Evolutionary conservation across 1,140 invertebrate genomes (phyloP).

Genomic region (Bombus sylvicola): DNA sequence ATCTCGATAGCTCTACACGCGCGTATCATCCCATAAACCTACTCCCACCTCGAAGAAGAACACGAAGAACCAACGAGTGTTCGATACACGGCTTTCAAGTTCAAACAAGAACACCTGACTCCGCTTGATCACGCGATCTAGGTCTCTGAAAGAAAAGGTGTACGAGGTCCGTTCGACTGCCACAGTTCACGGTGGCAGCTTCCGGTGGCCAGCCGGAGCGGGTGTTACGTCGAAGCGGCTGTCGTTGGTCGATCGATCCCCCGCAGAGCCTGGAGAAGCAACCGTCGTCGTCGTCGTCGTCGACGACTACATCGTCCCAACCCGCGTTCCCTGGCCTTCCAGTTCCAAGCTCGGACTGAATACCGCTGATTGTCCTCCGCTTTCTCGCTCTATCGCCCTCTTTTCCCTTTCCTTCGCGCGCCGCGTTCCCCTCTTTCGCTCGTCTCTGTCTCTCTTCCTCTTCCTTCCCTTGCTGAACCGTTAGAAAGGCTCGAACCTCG

Average conservation of each 20-base stretch:
- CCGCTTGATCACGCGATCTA: constrained; percentile 26
- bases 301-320: constrained; percentile 32
- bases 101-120: constrained; percentile 30
- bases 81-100: background rate
- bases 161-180: constrained; percentile 61
- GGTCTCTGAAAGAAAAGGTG: constrained; percentile 45
- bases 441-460: constrained; percentile 6
- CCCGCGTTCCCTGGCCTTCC: constrained; percentile 63
- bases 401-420: constrained; percentile 41
- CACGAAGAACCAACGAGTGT: background rate
- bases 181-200: constrained; percentile 61
- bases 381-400: constrained; percentile 53
- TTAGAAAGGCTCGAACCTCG: constrained; percentile 34
- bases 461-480: constrained; percentile 16
- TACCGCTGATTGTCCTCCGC: constrained; percentile 80
- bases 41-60: background rate
- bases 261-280: constrained; percentile 42
- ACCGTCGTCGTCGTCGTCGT: constrained; percentile 22
- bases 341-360: constrained; percentile 76
- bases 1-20: background rate
- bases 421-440: constrained; percentile 1
- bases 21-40: background rate
- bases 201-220: constrained; percentile 61
- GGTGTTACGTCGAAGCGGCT: constrained; percentile 64
- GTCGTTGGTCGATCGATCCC: constrained; percentile 66